A percentile compares a stretch with the other conserved stretches of the same genome.
Conservation (phyloP, 2,113 vertebrate genomes). For the Phalacrocorax aristotelis region DNA sequence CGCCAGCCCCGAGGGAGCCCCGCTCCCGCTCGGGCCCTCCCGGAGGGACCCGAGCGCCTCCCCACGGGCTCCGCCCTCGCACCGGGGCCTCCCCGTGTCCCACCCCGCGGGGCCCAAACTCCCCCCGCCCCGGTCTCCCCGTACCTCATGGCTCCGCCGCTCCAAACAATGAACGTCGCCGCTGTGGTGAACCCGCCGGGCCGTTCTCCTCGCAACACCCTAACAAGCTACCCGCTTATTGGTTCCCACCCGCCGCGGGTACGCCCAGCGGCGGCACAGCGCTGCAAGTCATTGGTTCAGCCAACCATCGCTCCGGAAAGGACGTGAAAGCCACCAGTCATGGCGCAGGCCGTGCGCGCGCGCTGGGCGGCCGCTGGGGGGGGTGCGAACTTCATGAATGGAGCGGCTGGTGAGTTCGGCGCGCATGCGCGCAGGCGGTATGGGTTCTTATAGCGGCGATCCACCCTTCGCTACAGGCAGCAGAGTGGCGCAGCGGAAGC, state of each 20-base stretch:
- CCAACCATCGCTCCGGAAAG: accelerated
- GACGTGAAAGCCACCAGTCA: neutral
- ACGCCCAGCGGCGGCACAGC: accelerated
- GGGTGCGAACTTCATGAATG: neutral
- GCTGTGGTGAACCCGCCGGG: neutral
- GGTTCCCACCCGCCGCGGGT: accelerated
- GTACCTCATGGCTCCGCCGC: neutral
- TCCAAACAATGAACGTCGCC: neutral
- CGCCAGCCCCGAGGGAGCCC: too few relatives aligned
- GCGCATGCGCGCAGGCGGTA: accelerated
- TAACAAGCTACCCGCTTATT: neutral
- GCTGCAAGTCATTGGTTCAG: accelerated
- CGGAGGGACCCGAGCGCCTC: neutral
- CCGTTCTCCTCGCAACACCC: neutral
- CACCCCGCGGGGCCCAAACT: neutral
- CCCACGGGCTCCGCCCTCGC: neutral
- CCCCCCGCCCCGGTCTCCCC: neutral
- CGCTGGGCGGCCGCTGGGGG: neutral
- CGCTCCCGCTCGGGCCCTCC: neutral
- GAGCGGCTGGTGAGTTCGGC: accelerated
- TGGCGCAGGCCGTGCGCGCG: neutral
- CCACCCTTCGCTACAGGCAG: accelerated
- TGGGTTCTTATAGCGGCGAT: accelerated
- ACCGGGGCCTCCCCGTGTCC: neutral
- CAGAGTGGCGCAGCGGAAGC: constrained; percentile 55